phyloP scores from a whole-genome alignment of 1,140 invertebrate species.

The Drosophila bifasciata region DNA sequence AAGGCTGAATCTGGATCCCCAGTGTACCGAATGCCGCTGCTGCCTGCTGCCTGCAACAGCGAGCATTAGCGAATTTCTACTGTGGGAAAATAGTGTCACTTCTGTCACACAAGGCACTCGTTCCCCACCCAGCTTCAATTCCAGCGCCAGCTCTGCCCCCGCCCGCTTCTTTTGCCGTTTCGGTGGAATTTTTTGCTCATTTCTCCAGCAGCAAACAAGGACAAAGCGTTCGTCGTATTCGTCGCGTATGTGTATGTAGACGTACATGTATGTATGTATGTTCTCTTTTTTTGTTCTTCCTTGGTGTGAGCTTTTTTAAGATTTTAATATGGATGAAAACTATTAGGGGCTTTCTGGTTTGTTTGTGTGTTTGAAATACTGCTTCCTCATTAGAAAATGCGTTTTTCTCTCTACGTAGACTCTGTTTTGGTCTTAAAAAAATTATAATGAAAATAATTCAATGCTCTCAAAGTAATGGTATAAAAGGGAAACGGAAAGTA shows the following conservation, averaged over 20 bases:
- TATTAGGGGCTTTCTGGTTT: constrained; percentile 19
- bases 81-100: constrained; percentile 61
- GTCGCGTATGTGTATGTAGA: not conserved
- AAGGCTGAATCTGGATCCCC: constrained; percentile 43
- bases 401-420: not conserved
- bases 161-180: constrained; percentile 33
- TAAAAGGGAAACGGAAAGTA: too few relatives aligned
- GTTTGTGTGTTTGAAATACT: not conserved
- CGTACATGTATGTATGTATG: too few relatives aligned
- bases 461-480: too few relatives aligned
- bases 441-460: too few relatives aligned
- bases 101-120: constrained; percentile 41
- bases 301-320: constrained; percentile 20
- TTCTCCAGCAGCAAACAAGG: constrained; percentile 44
- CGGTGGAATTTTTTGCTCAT: constrained; percentile 44
- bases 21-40: constrained; percentile 22
- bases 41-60: constrained; percentile 39
- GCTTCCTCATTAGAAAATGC: constrained; percentile 18
- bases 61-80: constrained; percentile 67
- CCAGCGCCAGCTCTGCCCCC: not conserved
- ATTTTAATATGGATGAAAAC: constrained; percentile 50
- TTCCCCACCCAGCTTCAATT: constrained; percentile 4
- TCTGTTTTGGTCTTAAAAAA: too few relatives aligned
- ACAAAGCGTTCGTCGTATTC: constrained; percentile 40
- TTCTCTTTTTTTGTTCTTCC: not conserved